A percentile compares a stretch with the other conserved stretches of the same genome.
Conservation (phyloP, 2,888 invertebrate genomes). For the Heliconius ismenius region DNA sequence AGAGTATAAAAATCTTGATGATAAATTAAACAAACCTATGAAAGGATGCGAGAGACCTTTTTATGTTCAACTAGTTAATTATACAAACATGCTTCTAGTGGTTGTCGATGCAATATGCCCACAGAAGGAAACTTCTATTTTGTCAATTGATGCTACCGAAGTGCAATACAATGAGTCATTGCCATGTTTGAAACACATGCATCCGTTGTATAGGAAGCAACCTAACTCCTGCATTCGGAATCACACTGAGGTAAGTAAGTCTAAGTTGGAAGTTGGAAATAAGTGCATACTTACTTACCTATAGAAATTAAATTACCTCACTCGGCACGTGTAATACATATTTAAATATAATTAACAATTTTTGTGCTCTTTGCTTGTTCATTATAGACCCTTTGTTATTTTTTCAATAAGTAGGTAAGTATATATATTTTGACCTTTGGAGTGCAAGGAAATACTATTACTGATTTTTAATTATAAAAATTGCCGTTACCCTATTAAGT, state of each 20-base stretch:
- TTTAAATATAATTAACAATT: neutral
- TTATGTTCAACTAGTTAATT: slow-evolving; percentile 87
- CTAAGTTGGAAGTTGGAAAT: neutral
- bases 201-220: slow-evolving; percentile 84
- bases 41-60: slow-evolving; percentile 83
- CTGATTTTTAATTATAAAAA: too few relatives aligned
- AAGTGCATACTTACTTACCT: slow-evolving; percentile 7
- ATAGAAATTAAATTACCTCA: neutral
- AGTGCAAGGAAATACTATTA: neutral
- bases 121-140: slow-evolving; percentile 70
- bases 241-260: slow-evolving; percentile 84
- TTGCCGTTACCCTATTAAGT: too few relatives aligned
- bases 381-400: neutral
- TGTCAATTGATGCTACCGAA: slow-evolving; percentile 71
- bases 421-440: neutral
- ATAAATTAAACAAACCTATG: slow-evolving; percentile 73
- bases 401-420: neutral
- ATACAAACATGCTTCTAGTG: slow-evolving; percentile 89
- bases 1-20: slow-evolving; percentile 73
- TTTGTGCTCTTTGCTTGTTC: neutral
- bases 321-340: neutral
- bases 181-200: slow-evolving; percentile 82
- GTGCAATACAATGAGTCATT: slow-evolving; percentile 83
- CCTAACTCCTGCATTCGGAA: slow-evolving; percentile 89
- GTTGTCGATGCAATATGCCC: slow-evolving; percentile 87